A percentile compares a stretch with the other conserved stretches of the same genome.
Evolutionary conservation across 1,140 invertebrate species (phyloP).

Genomic region (Euwallacea similis): DNA sequence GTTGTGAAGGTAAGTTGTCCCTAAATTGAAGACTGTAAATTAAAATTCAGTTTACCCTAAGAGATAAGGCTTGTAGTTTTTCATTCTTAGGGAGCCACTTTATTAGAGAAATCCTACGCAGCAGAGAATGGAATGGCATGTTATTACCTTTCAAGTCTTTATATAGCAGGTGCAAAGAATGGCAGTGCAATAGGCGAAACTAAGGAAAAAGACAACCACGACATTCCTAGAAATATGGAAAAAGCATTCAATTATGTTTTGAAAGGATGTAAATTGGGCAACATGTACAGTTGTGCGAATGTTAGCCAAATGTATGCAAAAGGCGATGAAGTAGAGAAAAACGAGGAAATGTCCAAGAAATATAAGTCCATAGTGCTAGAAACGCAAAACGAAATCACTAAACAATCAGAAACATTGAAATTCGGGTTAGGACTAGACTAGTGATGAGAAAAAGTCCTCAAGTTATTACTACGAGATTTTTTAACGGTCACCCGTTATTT

Average conservation of each 20-base stretch:
- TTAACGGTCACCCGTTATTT: background rate
- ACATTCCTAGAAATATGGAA: slow-evolving; percentile 69
- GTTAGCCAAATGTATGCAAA: slow-evolving; percentile 78
- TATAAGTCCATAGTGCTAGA: slow-evolving; percentile 72
- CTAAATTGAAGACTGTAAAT: background rate
- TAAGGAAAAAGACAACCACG: slow-evolving; percentile 52
- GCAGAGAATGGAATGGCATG: slow-evolving; percentile 73
- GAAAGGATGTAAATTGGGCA: slow-evolving; percentile 77
- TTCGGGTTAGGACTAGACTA: slow-evolving; percentile 66
- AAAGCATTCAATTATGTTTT: slow-evolving; percentile 75
- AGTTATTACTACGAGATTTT: too few species aligned
- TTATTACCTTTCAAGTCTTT: slow-evolving; percentile 77
- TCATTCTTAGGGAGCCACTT: slow-evolving; percentile 60
- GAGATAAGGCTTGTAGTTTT: background rate
- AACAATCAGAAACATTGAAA: slow-evolving; percentile 61
- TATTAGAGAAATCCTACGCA: slow-evolving; percentile 72
- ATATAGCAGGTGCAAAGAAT: slow-evolving; percentile 68
- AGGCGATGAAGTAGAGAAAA: slow-evolving; percentile 71
- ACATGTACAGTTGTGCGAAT: slow-evolving; percentile 85
- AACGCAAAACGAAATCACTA: slow-evolving; percentile 68
- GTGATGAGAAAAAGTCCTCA: background rate
- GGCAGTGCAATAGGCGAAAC: slow-evolving; percentile 51
- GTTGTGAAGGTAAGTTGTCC: slow-evolving; percentile 57
- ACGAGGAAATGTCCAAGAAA: slow-evolving; percentile 67
- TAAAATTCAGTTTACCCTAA: background rate